phyloP scores from a whole-genome alignment of 2,113 vertebrate species.

The Coturnix japonica region DNA sequence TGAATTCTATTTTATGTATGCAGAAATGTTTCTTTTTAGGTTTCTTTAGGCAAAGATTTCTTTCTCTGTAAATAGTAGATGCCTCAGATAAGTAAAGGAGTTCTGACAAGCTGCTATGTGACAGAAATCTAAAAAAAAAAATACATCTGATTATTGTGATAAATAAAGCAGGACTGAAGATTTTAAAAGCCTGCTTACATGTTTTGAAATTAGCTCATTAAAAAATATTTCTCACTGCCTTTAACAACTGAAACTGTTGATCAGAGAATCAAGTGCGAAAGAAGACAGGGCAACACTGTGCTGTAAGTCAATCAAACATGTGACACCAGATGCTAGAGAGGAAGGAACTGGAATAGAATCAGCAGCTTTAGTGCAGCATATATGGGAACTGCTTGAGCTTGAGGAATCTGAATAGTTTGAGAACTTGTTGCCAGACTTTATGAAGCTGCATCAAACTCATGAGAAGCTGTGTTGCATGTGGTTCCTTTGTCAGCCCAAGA shows the following conservation, averaged over 20 bases:
- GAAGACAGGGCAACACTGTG: not conserved
- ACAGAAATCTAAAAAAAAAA: conserved; percentile 37
- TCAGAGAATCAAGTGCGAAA: not conserved
- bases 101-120: not conserved
- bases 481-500: not conserved
- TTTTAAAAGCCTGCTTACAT: not conserved
- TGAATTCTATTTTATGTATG: conserved; percentile 41
- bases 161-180: not conserved
- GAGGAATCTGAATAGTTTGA: not conserved
- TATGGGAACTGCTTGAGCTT: not conserved
- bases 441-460: not conserved
- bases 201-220: conserved; percentile 22
- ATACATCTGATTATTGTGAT: not conserved
- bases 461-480: not conserved
- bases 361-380: not conserved
- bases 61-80: conserved; percentile 53
- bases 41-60: conserved; percentile 42
- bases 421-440: not conserved
- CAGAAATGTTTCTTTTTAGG: conserved; percentile 27
- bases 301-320: not conserved
- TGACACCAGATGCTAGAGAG: not conserved
- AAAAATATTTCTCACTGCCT: not conserved
- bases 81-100: conserved; percentile 18
- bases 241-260: conserved; percentile 2
- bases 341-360: not conserved